These are phyloP conservation scores for Chelonoidis abingdonii DNA, from an alignment of 2,113 vertebrate genomes.

Conservation along the genomic window DNA sequence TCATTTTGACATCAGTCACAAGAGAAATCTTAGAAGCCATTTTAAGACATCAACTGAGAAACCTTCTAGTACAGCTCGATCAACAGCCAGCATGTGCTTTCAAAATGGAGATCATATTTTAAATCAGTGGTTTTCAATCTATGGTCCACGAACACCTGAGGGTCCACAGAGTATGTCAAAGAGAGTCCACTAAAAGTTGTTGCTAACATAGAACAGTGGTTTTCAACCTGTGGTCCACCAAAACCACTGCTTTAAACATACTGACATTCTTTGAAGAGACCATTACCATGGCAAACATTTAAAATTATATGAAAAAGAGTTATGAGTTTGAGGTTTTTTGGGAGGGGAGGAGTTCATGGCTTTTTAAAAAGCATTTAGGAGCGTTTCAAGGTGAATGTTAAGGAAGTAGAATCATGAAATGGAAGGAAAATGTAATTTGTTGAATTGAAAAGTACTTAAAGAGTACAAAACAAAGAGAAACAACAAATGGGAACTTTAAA, in stretches of 20 bases:
- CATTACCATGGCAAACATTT: background rate
- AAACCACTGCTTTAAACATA: background rate
- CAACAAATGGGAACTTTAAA: background rate
- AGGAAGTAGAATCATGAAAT: background rate
- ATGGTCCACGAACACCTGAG: background rate
- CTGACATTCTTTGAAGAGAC: background rate
- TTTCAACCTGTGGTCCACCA: background rate
- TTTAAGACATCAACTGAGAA: constrained; percentile 9
- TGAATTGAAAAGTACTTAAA: constrained; percentile 19
- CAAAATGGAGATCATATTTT: background rate
- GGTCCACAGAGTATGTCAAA: background rate
- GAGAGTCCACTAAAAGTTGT: background rate
- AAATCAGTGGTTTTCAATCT: background rate
- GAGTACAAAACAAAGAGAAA: constrained; percentile 16
- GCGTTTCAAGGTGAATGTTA: background rate
- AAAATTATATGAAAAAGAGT: background rate
- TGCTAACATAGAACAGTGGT: background rate
- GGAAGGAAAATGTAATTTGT: background rate
- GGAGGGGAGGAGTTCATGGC: background rate
- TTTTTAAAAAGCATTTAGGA: background rate
- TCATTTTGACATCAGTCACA: background rate
- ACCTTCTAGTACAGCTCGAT: constrained; percentile 10
- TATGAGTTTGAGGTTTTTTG: background rate
- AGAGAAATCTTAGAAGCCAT: background rate
- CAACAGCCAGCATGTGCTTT: background rate